Percentiles rank a stretch among this genome's conserved stretches.
These are phyloP conservation scores for Erynnis tages DNA, from an alignment of 2,888 invertebrate species.

Conservation along the genomic window DNA sequence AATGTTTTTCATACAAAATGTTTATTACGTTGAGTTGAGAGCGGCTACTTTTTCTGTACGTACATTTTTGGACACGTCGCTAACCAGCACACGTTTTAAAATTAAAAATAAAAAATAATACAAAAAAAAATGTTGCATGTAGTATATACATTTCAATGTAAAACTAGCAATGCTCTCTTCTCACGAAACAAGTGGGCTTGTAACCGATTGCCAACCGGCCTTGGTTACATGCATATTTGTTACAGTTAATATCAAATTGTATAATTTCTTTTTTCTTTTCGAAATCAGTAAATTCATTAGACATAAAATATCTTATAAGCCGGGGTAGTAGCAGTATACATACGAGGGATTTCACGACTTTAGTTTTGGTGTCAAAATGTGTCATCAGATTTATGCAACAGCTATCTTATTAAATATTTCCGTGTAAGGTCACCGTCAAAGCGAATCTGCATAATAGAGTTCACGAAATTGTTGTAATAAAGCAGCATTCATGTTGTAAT, in stretches of 20 bases:
- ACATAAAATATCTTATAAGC: constrained; percentile 56
- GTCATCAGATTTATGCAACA: constrained; percentile 20
- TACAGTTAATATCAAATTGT: constrained; percentile 53
- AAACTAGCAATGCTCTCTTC: constrained; percentile 53
- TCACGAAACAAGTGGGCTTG: constrained; percentile 66
- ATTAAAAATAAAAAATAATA: constrained; percentile 33
- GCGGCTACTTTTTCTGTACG: constrained; percentile 46
- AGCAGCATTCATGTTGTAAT: constrained; percentile 20
- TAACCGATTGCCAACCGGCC: constrained; percentile 67
- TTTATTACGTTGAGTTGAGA: constrained; percentile 52
- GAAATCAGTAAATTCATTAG: constrained; percentile 67
- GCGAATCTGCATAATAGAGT: constrained; percentile 16
- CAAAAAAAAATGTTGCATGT: constrained; percentile 42
- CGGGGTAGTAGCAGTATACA: constrained; percentile 66
- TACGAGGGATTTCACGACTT: constrained; percentile 61
- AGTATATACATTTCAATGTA: constrained; percentile 41
- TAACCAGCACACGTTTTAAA: constrained; percentile 57
- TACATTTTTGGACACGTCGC: constrained; percentile 60
- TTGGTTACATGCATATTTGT: constrained; percentile 79
- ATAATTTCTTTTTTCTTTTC: constrained; percentile 52
- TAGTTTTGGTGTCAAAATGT: constrained; percentile 41
- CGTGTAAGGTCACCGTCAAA: constrained; percentile 16
- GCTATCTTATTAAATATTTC: constrained; percentile 8
- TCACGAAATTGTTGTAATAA: constrained; percentile 21
- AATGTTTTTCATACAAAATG: constrained; percentile 39